These are phyloP conservation scores for Cephalophus harveyi DNA, from an alignment of 2,113 vertebrate genomes.

Conservation along the genomic window DNA sequence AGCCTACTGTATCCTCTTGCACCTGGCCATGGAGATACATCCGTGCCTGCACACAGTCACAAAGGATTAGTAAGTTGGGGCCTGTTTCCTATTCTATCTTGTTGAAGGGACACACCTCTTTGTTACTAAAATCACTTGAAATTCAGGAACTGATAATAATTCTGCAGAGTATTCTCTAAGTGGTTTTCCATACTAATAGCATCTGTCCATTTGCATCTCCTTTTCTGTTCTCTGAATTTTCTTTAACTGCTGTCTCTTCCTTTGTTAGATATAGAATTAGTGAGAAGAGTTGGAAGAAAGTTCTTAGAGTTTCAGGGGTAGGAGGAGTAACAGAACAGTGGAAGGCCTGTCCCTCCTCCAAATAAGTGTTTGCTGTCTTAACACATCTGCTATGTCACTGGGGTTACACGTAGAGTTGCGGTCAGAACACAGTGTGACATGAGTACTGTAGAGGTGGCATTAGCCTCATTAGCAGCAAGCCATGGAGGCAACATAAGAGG, in stretches of 20 bases:
- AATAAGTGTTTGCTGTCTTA: neutral
- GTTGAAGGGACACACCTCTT: neutral
- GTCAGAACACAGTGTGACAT: neutral
- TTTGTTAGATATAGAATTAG: neutral
- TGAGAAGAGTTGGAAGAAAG: neutral
- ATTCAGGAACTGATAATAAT: neutral
- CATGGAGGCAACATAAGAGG: neutral
- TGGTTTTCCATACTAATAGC: neutral
- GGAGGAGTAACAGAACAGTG: neutral
- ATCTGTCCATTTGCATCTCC: neutral
- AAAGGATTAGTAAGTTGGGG: neutral
- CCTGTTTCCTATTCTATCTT: neutral
- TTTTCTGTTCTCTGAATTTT: neutral
- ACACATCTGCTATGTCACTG: neutral
- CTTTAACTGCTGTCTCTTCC: neutral
- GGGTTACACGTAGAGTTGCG: neutral
- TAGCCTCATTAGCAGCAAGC: neutral
- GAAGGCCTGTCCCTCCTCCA: neutral
- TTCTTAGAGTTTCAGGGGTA: neutral
- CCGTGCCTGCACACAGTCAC: neutral
- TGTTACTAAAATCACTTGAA: neutral
- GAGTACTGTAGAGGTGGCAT: neutral
- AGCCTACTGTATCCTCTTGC: neutral
- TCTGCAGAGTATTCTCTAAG: neutral
- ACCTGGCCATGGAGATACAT: neutral